Conservation (phyloP, 2,888 invertebrate species). For the Nymphalis polychloros region DNA sequence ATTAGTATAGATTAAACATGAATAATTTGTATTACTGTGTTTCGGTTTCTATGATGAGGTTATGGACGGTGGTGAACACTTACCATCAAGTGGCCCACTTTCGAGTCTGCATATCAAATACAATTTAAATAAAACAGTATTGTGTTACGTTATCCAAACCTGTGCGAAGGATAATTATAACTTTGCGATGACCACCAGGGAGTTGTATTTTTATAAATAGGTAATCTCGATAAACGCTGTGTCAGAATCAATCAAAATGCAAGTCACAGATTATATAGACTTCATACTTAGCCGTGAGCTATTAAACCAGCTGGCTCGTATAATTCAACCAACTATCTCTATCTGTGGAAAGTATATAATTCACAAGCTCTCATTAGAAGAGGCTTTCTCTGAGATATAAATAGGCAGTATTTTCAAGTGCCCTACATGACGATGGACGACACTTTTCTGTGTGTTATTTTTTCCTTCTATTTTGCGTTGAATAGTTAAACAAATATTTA, state of each 20-base stretch:
- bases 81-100: no score
- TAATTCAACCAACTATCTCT: constrained; percentile 31
- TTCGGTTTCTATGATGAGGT: no score
- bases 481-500: constrained; percentile 34
- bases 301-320: constrained; percentile 16
- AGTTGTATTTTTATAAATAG: no score
- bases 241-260: neutral
- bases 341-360: constrained; percentile 30
- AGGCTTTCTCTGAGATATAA: constrained; percentile 36
- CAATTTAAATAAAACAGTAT: no score
- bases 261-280: neutral
- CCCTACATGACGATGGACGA: constrained; percentile 36
- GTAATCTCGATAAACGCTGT: constrained; percentile 1
- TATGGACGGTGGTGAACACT: no score
- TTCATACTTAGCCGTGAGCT: neutral
- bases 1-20: no score
- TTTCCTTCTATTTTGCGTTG: constrained; percentile 22
- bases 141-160: no score
- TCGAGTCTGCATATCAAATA: no score
- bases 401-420: constrained; percentile 35
- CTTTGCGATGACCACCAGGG: no score
- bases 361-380: constrained; percentile 30
- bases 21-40: no score
- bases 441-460: constrained; percentile 23
- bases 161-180: no score